phyloP scores from a whole-genome alignment of 2,113 vertebrate genomes.

The Spilogale gracilis region DNA sequence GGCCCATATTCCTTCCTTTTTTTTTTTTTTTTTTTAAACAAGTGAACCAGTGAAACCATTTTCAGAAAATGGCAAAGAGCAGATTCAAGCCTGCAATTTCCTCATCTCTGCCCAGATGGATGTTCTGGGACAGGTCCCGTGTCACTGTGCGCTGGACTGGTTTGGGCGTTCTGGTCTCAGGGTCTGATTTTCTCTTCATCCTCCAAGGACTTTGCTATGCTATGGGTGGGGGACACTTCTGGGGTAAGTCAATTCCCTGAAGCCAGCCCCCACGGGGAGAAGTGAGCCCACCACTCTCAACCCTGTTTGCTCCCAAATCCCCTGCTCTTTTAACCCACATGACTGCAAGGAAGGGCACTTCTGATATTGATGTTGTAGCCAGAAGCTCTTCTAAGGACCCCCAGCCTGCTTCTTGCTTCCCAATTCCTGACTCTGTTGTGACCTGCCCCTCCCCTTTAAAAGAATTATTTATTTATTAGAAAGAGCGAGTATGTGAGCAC shows the following conservation, averaged over 20 bases:
- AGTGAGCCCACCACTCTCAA: neutral
- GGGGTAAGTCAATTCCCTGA: neutral
- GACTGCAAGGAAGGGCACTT: neutral
- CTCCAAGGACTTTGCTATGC: neutral
- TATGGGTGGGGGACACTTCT: neutral
- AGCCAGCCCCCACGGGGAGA: neutral
- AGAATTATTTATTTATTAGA: neutral
- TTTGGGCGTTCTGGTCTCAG: neutral
- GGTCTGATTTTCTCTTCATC: constrained; percentile 49
- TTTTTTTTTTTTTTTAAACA: constrained; percentile 18
- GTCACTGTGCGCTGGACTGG: constrained; percentile 56
- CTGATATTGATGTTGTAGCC: accelerated
- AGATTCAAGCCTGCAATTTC: constrained; percentile 71
- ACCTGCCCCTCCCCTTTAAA: neutral
- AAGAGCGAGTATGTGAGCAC: neutral
- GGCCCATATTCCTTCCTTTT: constrained; percentile 64
- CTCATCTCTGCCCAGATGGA: constrained; percentile 67
- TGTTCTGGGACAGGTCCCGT: constrained; percentile 72
- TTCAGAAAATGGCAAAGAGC: constrained; percentile 76
- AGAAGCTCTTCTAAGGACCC: neutral
- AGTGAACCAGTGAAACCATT: constrained; percentile 76
- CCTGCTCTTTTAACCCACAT: neutral
- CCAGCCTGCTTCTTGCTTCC: neutral
- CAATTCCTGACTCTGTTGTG: neutral
- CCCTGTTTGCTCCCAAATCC: accelerated